phyloP scores from a whole-genome alignment of 2,113 vertebrate genomes.

The Regulus satrapa region DNA sequence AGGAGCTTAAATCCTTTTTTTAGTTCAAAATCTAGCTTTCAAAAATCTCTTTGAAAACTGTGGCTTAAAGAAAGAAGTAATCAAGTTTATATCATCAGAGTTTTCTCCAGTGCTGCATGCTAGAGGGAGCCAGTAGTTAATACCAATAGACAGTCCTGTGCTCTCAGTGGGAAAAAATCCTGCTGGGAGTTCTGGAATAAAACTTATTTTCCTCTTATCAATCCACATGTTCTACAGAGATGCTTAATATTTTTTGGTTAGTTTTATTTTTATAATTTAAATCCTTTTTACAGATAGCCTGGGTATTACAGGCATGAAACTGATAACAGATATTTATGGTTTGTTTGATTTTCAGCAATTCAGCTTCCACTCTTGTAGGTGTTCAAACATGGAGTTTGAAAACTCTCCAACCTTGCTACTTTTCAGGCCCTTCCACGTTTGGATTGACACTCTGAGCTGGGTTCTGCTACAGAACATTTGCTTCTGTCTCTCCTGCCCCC shows the following conservation, averaged over 20 bases:
- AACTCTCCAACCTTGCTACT: not conserved
- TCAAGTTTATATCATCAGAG: not conserved
- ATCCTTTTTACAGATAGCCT: not conserved
- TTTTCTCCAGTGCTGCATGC: not conserved
- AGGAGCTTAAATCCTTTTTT: not conserved
- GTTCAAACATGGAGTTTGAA: not conserved
- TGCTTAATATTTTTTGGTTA: too few species aligned
- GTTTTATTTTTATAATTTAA: too few species aligned
- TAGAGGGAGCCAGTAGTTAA: not conserved
- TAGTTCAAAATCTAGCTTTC: not conserved
- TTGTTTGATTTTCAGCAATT: not conserved
- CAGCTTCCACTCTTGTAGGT: not conserved
- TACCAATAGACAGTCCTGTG: not conserved
- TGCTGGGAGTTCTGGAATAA: not conserved
- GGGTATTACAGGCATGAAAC: not conserved
- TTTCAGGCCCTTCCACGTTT: not conserved
- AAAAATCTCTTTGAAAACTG: not conserved
- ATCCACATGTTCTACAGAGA: not conserved
- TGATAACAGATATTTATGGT: not conserved
- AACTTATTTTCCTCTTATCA: not conserved
- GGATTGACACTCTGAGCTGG: not conserved
- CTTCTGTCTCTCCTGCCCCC: not conserved
- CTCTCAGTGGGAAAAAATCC: not conserved
- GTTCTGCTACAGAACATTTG: not conserved
- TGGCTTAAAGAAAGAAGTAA: constrained; percentile 1